Conservation (phyloP, 1,140 invertebrate genomes). For the Trissolcus basalis region DNA sequence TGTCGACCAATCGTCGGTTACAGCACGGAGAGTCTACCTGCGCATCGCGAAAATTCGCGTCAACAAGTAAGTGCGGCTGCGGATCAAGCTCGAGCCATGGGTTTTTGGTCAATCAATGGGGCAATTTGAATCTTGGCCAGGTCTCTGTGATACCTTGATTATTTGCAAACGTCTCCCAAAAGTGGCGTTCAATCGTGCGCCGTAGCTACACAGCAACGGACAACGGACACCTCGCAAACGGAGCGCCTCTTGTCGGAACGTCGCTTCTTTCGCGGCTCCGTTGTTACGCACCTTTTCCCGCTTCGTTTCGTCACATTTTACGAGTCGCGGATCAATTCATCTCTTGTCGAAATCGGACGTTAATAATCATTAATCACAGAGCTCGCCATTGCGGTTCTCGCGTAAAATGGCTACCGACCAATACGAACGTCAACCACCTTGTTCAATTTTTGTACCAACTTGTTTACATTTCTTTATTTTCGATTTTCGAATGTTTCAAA, state of each 20-base stretch:
- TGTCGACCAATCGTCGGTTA: constrained; percentile 22
- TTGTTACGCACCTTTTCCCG: constrained; percentile 50
- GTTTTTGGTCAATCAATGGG: not conserved
- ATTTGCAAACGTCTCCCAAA: constrained; percentile 48
- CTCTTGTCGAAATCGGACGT: constrained; percentile 42
- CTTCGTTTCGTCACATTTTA: constrained; percentile 57
- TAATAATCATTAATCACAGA: constrained; percentile 62
- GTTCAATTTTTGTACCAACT: not conserved
- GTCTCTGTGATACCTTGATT: constrained; percentile 58
- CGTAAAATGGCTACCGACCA: constrained; percentile 54
- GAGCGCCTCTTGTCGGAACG: constrained; percentile 32
- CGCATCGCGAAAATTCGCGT: constrained; percentile 31
- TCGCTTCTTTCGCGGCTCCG: constrained; percentile 45
- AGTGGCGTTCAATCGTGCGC: constrained; percentile 38
- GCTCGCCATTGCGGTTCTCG: constrained; percentile 46
- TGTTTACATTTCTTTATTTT: not conserved
- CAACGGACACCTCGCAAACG: constrained; percentile 44
- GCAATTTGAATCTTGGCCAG: constrained; percentile 7
- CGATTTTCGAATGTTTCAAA: not conserved
- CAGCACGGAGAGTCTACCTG: constrained; percentile 40
- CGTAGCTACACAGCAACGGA: constrained; percentile 37
- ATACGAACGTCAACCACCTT: constrained; percentile 16
- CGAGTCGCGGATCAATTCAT: constrained; percentile 48
- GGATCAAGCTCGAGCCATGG: not conserved
- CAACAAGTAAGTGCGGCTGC: not conserved